Conservation (phyloP, 2,888 invertebrate genomes). For the Pollenia labialis region DNA sequence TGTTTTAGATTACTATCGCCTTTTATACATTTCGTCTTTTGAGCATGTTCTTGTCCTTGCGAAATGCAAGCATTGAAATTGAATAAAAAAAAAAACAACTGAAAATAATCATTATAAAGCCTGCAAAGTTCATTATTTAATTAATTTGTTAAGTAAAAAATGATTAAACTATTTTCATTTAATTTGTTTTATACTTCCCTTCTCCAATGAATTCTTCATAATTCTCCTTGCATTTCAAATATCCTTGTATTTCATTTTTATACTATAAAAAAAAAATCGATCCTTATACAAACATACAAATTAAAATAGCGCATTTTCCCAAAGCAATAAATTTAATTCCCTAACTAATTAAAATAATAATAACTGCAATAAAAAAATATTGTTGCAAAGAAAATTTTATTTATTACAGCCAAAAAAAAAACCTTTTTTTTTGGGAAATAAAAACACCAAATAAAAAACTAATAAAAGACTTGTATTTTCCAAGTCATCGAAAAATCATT, state of each 20-base stretch:
- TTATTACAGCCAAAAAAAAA: not conserved
- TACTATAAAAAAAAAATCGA: no score
- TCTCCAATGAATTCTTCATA: no score
- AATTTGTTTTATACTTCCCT: not conserved
- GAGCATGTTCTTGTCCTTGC: slow-evolving; percentile 1
- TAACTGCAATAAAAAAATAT: not conserved
- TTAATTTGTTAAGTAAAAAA: slow-evolving; percentile 41
- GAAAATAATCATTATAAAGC: not conserved
- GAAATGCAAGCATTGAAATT: not conserved
- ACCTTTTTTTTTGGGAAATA: not conserved
- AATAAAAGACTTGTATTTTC: slow-evolving; percentile 27
- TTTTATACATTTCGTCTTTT: slow-evolving; percentile 3
- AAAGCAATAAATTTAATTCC: not conserved
- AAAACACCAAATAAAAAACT: not conserved
- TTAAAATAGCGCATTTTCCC: not conserved
- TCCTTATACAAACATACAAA: not conserved
- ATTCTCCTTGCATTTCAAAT: not conserved
- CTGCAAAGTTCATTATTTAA: slow-evolving; percentile 45
- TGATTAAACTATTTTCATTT: not conserved
- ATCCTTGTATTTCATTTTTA: no score
- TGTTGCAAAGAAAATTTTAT: no score
- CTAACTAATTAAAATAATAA: slow-evolving; percentile 43
- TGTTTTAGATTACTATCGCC: slow-evolving; percentile 24
- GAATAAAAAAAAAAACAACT: not conserved
- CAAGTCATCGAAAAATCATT: slow-evolving; percentile 46